phyloP scores from a whole-genome alignment of 1,140 invertebrate genomes.

The Megalopta genalis region DNA sequence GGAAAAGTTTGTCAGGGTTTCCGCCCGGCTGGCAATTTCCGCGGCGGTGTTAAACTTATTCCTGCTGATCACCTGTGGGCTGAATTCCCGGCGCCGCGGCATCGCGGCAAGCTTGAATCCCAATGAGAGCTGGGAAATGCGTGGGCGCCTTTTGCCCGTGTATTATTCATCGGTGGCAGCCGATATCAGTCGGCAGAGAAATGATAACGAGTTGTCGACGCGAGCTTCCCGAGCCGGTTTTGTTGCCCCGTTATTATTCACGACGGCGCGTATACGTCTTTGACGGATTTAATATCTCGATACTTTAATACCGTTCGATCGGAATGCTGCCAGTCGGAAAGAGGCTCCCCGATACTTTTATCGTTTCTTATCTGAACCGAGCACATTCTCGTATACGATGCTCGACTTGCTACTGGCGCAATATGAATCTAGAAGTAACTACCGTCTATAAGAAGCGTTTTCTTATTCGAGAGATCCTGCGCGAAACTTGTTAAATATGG shows the following conservation, averaged over 20 bases:
- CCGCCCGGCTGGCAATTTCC: slow-evolving; percentile 60
- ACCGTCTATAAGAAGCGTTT: too few species aligned
- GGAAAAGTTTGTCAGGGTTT: slow-evolving; percentile 71
- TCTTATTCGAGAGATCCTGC: too few species aligned
- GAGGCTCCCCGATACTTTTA: not conserved
- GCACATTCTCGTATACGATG: too few species aligned
- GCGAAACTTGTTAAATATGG: too few species aligned
- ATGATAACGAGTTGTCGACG: not conserved
- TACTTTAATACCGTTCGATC: not conserved
- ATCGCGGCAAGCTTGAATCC: not conserved
- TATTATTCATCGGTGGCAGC: slow-evolving; percentile 1
- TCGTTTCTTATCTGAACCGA: not conserved
- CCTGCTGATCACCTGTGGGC: slow-evolving; percentile 27
- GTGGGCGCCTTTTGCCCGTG: not conserved
- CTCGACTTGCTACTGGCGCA: too few species aligned
- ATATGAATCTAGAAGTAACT: too few species aligned
- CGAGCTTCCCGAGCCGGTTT: not conserved
- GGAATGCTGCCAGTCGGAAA: not conserved
- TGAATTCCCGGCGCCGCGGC: not conserved
- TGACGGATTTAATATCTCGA: not conserved
- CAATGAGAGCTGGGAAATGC: not conserved
- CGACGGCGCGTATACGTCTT: not conserved
- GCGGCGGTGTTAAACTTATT: slow-evolving; percentile 58
- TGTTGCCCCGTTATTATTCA: not conserved
- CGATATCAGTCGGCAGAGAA: not conserved